Conservation (phyloP, 1,140 invertebrate species). For the Drosophila nikananu region DNA sequence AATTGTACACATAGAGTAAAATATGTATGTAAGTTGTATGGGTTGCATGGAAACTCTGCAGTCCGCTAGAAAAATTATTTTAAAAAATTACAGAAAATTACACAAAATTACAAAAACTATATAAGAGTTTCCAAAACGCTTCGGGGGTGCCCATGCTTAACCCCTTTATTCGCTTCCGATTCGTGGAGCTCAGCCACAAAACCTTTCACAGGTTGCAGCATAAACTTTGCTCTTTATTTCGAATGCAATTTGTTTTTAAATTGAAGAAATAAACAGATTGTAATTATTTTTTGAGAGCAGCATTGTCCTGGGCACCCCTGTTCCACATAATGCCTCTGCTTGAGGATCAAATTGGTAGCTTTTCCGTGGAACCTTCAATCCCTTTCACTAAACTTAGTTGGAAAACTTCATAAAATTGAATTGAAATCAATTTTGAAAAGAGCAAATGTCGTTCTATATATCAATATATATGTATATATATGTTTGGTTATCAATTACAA, state of each 20-base stretch:
- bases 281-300: neutral
- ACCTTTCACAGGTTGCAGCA: neutral
- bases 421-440: conserved; percentile 5
- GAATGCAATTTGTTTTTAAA: neutral
- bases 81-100: too few species aligned
- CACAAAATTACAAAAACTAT: neutral
- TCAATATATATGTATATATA: neutral
- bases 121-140: neutral
- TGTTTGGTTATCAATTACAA: conserved; percentile 18
- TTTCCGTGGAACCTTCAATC: conserved; percentile 5
- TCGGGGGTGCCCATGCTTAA: neutral
- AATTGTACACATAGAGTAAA: conserved; percentile 54
- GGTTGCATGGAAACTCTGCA: neutral
- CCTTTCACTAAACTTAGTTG: conserved; percentile 9
- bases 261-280: neutral
- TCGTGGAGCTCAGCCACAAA: too few species aligned
- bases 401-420: conserved; percentile 17
- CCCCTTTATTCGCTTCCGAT: too few species aligned
- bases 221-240: neutral
- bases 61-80: too few species aligned
- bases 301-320: neutral
- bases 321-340: neutral
- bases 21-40: conserved; percentile 37
- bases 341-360: neutral
- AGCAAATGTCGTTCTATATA: conserved; percentile 10